Percentiles rank a stretch among this genome's conserved stretches.
phyloP scores from a whole-genome alignment of 2,113 vertebrate genomes.

The Larimichthys crocea region DNA sequence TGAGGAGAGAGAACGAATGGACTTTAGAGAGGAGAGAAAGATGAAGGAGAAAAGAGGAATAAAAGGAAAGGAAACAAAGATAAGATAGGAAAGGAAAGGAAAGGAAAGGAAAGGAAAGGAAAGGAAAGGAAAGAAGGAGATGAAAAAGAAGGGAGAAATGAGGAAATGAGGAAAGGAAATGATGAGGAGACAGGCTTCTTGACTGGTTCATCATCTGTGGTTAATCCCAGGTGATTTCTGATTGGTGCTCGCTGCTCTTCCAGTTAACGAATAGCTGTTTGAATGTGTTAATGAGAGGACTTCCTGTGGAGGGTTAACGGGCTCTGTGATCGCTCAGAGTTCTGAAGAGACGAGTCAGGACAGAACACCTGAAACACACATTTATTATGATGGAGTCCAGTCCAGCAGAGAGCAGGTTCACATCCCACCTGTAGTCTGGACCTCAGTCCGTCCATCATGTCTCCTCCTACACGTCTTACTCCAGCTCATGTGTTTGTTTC shows the following conservation, averaged over 20 bases:
- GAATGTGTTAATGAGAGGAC: background rate
- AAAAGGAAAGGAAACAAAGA: background rate
- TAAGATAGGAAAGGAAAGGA: background rate
- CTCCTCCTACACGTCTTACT: too few relatives aligned
- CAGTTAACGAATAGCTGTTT: background rate
- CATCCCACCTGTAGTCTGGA: too few relatives aligned
- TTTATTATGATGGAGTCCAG: too few relatives aligned
- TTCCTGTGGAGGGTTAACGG: background rate
- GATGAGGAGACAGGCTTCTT: background rate
- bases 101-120: background rate
- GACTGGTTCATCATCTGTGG: background rate
- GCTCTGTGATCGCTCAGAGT: background rate
- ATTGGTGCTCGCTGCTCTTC: background rate
- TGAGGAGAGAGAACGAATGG: conserved; percentile 50
- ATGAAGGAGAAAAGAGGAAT: background rate
- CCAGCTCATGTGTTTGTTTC: too few relatives aligned
- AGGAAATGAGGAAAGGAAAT: background rate
- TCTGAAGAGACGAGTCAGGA: too few relatives aligned
- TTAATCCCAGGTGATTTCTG: background rate
- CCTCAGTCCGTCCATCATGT: too few relatives aligned
- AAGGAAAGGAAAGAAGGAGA: background rate
- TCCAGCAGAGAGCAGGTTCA: too few relatives aligned
- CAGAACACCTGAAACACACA: too few relatives aligned
- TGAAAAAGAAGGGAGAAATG: background rate
- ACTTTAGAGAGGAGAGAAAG: conserved; percentile 28